A percentile compares a stretch with the other conserved stretches of the same genome.
Conservation (phyloP, 2,113 vertebrate genomes). For the Carassius carassius region DNA sequence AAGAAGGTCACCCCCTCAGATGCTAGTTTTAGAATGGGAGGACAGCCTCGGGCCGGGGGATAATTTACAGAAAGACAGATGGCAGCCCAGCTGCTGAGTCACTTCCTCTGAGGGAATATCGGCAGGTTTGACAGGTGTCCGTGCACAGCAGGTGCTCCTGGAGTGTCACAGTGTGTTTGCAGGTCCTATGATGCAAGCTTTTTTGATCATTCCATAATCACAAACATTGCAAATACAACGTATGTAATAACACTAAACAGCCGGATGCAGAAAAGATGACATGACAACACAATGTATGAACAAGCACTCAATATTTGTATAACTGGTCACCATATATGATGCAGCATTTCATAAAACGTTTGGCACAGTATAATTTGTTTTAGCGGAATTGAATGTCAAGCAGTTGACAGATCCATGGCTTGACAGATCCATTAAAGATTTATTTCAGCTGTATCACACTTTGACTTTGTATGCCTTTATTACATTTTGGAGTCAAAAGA, state of each 20-base stretch:
- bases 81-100: constrained; percentile 13
- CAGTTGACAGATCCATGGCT: constrained; percentile 7
- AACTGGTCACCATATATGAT: constrained; percentile 1
- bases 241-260: background rate
- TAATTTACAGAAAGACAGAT: constrained; percentile 61
- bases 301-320: constrained; percentile 11
- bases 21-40: constrained; percentile 57
- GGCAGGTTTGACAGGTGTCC: constrained; percentile 10
- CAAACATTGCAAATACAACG: background rate
- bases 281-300: constrained; percentile 2
- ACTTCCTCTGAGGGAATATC: background rate
- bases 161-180: background rate
- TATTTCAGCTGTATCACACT: constrained; percentile 12
- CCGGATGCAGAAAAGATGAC: background rate
- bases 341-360: constrained; percentile 14
- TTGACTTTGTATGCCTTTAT: constrained; percentile 24
- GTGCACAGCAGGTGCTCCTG: background rate
- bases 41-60: constrained; percentile 56
- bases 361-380: constrained; percentile 37
- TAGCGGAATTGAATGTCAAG: constrained; percentile 31
- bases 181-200: background rate
- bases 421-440: constrained; percentile 47
- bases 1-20: constrained; percentile 69
- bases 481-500: constrained; percentile 20
- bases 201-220: constrained; percentile 10